Conservation (phyloP, 2,113 vertebrate genomes). For the Hydrolagus affinis region DNA sequence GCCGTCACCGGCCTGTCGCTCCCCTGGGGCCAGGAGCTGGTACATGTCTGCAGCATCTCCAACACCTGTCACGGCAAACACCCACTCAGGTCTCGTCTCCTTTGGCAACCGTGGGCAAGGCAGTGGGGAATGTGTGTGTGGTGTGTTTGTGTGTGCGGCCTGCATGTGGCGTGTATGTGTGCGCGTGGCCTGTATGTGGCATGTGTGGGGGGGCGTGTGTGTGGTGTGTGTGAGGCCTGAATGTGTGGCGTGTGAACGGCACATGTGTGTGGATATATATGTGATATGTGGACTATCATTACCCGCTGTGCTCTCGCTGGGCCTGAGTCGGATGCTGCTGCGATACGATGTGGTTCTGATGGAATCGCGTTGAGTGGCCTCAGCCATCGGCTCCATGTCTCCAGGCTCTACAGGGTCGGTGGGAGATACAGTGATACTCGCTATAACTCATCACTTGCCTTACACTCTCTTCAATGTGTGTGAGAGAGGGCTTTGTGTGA, state of each 20-base stretch:
- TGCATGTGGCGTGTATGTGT: background rate
- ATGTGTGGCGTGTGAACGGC: too few species aligned
- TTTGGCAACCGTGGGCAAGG: too few species aligned
- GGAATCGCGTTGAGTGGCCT: constrained; percentile 70
- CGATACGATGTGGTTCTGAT: constrained; percentile 67
- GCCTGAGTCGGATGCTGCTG: constrained; percentile 59
- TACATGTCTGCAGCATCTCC: constrained; percentile 69
- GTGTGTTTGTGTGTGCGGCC: background rate
- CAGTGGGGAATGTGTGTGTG: background rate
- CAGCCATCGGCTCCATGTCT: constrained; percentile 54
- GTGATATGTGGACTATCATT: constrained; percentile 2
- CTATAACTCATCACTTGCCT: background rate
- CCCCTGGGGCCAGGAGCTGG: constrained; percentile 72
- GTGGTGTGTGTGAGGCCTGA: too few species aligned
- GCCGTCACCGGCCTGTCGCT: constrained; percentile 91
- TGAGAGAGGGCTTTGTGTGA: background rate
- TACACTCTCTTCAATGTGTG: background rate
- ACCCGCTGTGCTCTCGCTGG: constrained; percentile 71
- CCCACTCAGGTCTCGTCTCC: constrained; percentile 34
- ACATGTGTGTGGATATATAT: too few species aligned
- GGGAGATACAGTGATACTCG: background rate
- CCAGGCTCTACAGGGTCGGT: constrained; percentile 40
- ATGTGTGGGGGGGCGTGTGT: too few species aligned
- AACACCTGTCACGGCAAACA: constrained; percentile 62
- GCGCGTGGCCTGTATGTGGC: background rate